Conservation (phyloP, 2,888 invertebrate species). For the Nemotelus pantherinus region DNA sequence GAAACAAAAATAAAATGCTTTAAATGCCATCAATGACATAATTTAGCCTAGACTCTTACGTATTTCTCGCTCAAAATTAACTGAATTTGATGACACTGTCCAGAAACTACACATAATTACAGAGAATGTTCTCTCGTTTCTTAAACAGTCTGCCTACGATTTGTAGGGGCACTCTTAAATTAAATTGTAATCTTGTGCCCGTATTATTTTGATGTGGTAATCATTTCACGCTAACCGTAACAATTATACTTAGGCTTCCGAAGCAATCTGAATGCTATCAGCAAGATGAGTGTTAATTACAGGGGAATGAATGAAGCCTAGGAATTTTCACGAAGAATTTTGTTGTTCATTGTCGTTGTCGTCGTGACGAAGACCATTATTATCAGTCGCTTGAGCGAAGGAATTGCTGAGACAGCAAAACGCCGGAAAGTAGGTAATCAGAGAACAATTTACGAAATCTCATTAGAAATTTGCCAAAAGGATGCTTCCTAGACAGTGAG, state of each 20-base stretch:
- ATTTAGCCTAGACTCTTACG: too few relatives aligned
- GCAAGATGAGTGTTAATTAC: conserved; percentile 20
- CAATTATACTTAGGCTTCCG: conserved; percentile 1
- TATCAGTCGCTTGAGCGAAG: not conserved
- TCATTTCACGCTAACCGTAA: conserved; percentile 15
- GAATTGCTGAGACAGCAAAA: not conserved
- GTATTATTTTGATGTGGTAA: conserved; percentile 14
- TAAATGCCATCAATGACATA: too few relatives aligned
- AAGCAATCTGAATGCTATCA: conserved; percentile 13
- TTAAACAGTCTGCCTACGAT: not conserved
- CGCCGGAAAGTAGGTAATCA: not conserved
- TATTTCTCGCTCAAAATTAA: too few relatives aligned
- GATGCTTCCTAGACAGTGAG: not conserved
- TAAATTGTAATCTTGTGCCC: conserved; percentile 13
- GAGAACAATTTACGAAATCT: not conserved
- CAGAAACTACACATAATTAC: too few relatives aligned
- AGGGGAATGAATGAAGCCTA: not conserved
- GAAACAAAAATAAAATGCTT: too few relatives aligned
- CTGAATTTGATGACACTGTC: too few relatives aligned
- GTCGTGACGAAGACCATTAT: not conserved
- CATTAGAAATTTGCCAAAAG: not conserved
- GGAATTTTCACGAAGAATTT: not conserved
- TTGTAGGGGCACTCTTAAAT: conserved; percentile 4
- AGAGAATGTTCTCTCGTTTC: too few relatives aligned
- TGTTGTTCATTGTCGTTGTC: not conserved